Evolutionary conservation across 37 sponge, comb jelly and placozoan genomes (phyloP).

Genomic region (Agelas oroides): DNA sequence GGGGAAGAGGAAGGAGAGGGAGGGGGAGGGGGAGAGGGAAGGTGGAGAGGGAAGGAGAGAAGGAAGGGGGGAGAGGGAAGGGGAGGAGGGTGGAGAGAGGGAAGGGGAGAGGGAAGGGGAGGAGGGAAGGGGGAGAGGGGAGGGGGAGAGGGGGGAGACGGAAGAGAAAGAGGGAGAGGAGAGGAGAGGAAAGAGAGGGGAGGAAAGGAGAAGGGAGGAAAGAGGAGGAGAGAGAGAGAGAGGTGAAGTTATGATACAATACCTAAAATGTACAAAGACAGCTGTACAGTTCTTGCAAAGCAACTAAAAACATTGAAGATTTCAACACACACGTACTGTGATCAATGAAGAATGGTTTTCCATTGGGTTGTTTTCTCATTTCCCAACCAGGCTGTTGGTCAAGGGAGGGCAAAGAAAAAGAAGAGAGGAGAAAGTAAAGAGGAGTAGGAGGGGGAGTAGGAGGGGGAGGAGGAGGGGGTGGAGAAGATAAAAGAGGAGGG

Average conservation of each 20-base stretch:
- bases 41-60: not conserved
- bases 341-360: conserved; percentile 91
- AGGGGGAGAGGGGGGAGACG: not conserved
- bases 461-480: not conserved
- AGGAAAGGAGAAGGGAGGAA: not conserved
- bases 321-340: conserved; percentile 78
- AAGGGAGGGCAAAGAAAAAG: not conserved
- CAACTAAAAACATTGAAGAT: too few species aligned
- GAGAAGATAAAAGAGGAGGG: not conserved
- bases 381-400: conserved; percentile 87
- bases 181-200: too few species aligned
- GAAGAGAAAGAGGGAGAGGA: not conserved
- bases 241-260: too few species aligned
- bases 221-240: too few species aligned
- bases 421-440: not conserved
- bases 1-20: too few species aligned
- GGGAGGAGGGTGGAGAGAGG: not conserved
- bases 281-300: too few species aligned
- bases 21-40: not conserved
- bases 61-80: too few species aligned
- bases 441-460: not conserved
- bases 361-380: conserved; percentile 62
- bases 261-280: too few species aligned
- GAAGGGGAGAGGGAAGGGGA: not conserved
- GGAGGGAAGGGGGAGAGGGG: too few species aligned